These are phyloP conservation scores for Peromyscus aztecus DNA, from an alignment of 2,797 vertebrate genomes.

Conservation along the genomic window DNA sequence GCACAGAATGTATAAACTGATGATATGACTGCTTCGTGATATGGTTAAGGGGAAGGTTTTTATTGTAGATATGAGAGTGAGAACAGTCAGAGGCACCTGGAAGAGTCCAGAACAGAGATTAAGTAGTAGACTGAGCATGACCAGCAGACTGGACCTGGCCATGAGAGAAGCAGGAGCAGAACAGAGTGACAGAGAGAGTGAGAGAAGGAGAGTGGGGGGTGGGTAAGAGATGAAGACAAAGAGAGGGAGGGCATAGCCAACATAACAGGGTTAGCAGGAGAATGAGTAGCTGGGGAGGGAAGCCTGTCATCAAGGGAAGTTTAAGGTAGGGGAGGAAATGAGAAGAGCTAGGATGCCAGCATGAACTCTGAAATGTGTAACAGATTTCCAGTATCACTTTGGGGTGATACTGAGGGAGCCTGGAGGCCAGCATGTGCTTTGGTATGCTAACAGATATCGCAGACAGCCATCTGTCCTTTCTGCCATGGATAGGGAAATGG, in stretches of 20 bases:
- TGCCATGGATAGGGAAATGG: neutral
- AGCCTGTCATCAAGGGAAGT: neutral
- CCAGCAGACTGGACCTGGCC: neutral
- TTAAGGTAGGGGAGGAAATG: neutral
- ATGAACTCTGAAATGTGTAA: neutral
- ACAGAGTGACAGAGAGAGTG: neutral
- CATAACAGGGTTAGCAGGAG: neutral
- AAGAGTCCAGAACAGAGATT: neutral
- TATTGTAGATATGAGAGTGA: neutral
- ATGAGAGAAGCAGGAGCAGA: neutral
- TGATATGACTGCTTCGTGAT: neutral
- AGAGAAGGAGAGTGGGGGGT: rapidly evolving
- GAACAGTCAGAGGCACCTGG: neutral
- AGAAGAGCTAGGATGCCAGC: neutral
- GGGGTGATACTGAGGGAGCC: neutral
- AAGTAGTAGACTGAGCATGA: neutral
- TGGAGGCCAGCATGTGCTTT: neutral
- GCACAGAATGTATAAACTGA: neutral
- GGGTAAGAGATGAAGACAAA: too few relatives aligned
- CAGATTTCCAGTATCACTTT: too few relatives aligned
- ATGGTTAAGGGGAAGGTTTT: neutral
- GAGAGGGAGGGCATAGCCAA: neutral
- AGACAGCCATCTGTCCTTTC: neutral
- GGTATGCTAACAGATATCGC: neutral
- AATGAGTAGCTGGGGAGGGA: neutral